These are phyloP conservation scores for Paralichthys olivaceus DNA, from an alignment of 2,113 vertebrate genomes.

Conservation along the genomic window DNA sequence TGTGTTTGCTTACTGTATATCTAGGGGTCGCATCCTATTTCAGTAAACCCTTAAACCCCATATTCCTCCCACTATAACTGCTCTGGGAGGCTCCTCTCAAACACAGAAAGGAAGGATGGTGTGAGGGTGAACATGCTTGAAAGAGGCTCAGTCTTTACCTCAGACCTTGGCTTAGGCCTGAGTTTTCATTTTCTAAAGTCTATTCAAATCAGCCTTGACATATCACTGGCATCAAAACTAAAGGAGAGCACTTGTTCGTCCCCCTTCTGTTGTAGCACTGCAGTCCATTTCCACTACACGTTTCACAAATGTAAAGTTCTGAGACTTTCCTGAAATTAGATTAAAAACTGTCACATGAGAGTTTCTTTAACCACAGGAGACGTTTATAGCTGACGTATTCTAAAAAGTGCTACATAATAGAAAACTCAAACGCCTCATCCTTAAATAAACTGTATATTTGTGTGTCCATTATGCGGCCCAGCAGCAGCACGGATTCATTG, in stretches of 20 bases:
- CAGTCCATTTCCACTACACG: neutral
- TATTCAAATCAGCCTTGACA: neutral
- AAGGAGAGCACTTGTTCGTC: neutral
- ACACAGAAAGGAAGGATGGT: no score
- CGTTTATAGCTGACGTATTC: neutral
- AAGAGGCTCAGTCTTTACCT: conserved; percentile 2
- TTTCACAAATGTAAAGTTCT: neutral
- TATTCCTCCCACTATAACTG: neutral
- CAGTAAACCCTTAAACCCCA: neutral
- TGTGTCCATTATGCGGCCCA: conserved; percentile 15
- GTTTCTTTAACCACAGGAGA: neutral
- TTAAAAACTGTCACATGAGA: neutral
- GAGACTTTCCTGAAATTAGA: neutral
- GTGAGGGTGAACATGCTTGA: neutral
- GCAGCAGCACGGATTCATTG: conserved; percentile 1
- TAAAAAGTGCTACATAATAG: neutral
- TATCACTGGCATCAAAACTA: conserved; percentile 23
- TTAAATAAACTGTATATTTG: conserved; percentile 13
- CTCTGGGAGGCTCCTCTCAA: neutral
- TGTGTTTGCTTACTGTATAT: no score
- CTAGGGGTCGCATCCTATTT: no score
- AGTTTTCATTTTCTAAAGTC: neutral
- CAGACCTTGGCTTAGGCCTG: neutral
- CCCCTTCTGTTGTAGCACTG: neutral
- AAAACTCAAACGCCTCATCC: conserved; percentile 1